Base-by-base conservation (phyloP, 2,888 invertebrate genomes). In the Ceratothoa steindachneri region DNA sequence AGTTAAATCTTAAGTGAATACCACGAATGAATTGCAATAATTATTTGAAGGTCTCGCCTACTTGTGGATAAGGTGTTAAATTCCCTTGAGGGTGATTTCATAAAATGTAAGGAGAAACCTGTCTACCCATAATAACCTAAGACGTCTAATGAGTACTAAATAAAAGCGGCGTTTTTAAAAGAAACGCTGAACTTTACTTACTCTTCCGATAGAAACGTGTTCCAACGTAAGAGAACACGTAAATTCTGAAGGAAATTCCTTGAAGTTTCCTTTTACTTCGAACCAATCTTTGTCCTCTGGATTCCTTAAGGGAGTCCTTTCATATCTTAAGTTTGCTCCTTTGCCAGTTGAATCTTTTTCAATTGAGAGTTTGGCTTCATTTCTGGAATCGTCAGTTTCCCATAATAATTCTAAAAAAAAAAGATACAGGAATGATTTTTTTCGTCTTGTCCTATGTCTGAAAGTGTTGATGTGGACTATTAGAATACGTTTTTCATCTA, bases 321-420 rank as follows among this genome's bases (percentile, higher is more conserved):
- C 52, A 67, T 69, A 69, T 53, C 28, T 70, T 15, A 72, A 31
- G 67, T 30, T 52, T 22, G 60, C 67, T 19, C 41, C 66, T 9
- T 69, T 70, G 1, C 75, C 75, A n/a, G 31, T 28, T 0, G 31
- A 51, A 64, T 76, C 69, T 12, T 41, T 52, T 67, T 67, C 75
- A 41, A 76, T 9, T 29, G 28, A 30, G 29, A 73, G 19, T 27
- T 53, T 30, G 15, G 67, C 70, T 12, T 31, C 53, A 60, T 52
- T 76, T 30, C 41, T 66, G 4, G 75, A 73, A n/a, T 55, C 64
- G 30, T 76, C 75, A 15, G 73, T 76, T 28, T 70, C 60, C 75
- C 72, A 76, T 7, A 29, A 27, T 69, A 72, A 5, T 41, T 69
- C 74, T 72, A 19, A 19, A 55, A 55, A 19, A 19, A 55, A 55